Conservation (phyloP, 2,888 invertebrate species). For the Macrosoma leucophasiata region DNA sequence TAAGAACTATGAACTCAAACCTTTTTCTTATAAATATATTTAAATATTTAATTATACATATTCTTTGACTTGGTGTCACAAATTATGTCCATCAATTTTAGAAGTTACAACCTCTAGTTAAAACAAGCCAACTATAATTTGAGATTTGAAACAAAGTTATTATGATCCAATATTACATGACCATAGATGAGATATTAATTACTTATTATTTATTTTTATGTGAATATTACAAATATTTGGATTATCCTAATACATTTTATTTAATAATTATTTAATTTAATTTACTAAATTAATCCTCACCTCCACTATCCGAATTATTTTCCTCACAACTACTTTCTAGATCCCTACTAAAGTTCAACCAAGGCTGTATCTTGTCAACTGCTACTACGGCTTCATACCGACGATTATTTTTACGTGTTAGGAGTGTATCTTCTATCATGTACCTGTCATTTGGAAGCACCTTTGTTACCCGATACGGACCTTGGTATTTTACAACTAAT, state of each 20-base stretch:
- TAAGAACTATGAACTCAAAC: slow-evolving; percentile 1
- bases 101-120: too few species aligned
- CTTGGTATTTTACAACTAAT: slow-evolving; percentile 19
- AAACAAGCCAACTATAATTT: background rate
- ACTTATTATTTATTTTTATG: too few species aligned
- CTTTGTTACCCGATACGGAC: slow-evolving; percentile 17
- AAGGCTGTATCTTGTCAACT: slow-evolving; percentile 14
- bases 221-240: background rate
- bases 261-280: too few species aligned
- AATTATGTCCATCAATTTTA: slow-evolving; percentile 1
- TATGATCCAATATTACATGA: slow-evolving; percentile 1
- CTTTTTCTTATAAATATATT: background rate
- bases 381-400: slow-evolving; percentile 15
- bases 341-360: slow-evolving; percentile 5
- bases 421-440: slow-evolving; percentile 8
- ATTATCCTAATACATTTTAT: slow-evolving; percentile 1
- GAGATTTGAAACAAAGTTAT: background rate
- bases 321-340: slow-evolving; percentile 4
- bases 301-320: background rate
- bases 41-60: too few species aligned
- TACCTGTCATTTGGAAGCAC: slow-evolving; percentile 11
- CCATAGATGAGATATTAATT: background rate
- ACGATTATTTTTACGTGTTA: slow-evolving; percentile 10
- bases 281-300: background rate
- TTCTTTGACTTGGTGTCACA: too few species aligned